Evolutionary conservation across 1,140 invertebrate genomes (phyloP), one percentile per base, ranked within the genome.

Genomic region (Diachasmimorpha longicaudata): DNA sequence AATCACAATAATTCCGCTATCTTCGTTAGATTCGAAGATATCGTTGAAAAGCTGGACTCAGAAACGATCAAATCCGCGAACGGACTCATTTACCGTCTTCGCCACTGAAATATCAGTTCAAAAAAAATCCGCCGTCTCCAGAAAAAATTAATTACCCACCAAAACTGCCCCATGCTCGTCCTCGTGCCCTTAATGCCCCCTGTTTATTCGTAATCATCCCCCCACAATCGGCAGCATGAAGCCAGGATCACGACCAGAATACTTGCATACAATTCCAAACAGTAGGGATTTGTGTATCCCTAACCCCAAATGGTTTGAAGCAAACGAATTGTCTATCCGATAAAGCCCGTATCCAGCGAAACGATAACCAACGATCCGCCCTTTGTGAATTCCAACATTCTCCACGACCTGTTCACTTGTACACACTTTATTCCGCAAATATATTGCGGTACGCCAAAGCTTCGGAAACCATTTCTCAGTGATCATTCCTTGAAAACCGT

Each of bases 291-390:
- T 21, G 55, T 58, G 21, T 19, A 23, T 58, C 19, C 23, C 5
- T 16, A 58, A 13, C 16, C 16, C 19, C 55, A 58, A 4, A 58
- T 58, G 31, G 25, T 42, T 39, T 58, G 71, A 63, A 63, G 71
- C 36, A 58, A 39, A 72, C 58, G 71, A 72, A 72, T 72, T 58
- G 71, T 58, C 21, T 63, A 25, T 1, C 19, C 48, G 71, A 72
- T 72, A 72, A 72, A 72, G 48, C 55, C 55, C 55, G 55, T 58
- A 58, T 58, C 55, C 23, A 19, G 4, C 55, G 16, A 58, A 19
- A 58, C 55, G 55, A 58, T 58, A 58, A 58, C 55, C 55, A 58
- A 58, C 55, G 55, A 58, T 19, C 55, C 55, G 55, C 55, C 55
- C 23, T 23, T 58, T 58, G 55, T 58, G 55, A 58, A 58, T 63